Evolutionary conservation across 30 jellyfish, hydroid and myxozoan genomes (phyloP).

Genomic region (Sanderia malayensis): DNA sequence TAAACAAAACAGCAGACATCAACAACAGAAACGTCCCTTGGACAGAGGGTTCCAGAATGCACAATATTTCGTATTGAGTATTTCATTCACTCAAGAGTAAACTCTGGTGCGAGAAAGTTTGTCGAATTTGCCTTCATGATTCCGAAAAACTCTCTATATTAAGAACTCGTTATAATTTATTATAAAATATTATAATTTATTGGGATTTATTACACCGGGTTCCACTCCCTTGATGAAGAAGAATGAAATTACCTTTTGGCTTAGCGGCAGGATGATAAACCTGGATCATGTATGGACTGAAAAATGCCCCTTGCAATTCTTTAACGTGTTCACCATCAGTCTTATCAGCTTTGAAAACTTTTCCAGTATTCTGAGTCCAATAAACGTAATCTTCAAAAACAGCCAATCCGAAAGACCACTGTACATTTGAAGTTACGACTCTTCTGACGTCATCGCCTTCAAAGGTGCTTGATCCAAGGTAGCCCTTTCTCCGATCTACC

Average conservation of each 20-base stretch:
- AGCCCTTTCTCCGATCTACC: constrained; percentile 66
- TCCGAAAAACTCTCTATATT: neutral
- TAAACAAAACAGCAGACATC: too few relatives aligned
- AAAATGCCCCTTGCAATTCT: constrained; percentile 63
- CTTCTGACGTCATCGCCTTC: constrained; percentile 77
- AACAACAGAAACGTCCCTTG: too few relatives aligned
- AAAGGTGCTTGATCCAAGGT: constrained; percentile 73
- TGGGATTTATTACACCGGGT: neutral
- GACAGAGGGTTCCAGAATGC: too few relatives aligned
- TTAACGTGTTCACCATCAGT: constrained; percentile 55
- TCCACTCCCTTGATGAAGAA: neutral
- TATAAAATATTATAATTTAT: too few relatives aligned
- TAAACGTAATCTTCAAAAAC: constrained; percentile 86
- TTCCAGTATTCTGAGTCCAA: constrained; percentile 73
- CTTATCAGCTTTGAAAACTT: constrained; percentile 68
- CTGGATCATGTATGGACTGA: constrained; percentile 67
- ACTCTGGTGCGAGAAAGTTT: neutral
- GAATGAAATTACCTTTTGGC: constrained; percentile 51
- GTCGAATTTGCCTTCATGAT: neutral
- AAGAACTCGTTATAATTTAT: too few relatives aligned
- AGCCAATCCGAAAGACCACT: constrained; percentile 72
- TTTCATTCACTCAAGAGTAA: neutral
- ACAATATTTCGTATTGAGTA: too few relatives aligned
- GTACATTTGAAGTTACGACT: constrained; percentile 36
- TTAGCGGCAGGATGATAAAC: constrained; percentile 86